These are phyloP conservation scores for Siphamia tubifer DNA, from an alignment of 2,113 vertebrate species.

Conservation along the genomic window DNA sequence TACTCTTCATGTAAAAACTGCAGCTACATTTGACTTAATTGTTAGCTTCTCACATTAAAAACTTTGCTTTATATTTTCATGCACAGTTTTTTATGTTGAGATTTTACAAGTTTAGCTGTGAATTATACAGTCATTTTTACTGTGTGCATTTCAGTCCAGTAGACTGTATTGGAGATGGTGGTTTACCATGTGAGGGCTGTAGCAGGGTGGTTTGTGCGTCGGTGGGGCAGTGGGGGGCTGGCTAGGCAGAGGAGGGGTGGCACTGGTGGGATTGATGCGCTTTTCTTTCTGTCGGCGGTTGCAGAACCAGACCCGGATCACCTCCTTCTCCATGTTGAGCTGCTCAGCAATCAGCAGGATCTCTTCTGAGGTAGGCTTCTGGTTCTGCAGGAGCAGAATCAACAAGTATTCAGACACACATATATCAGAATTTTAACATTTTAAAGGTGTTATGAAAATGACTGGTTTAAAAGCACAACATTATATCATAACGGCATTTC, in stretches of 20 bases:
- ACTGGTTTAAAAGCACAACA: too few relatives aligned
- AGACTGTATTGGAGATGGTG: not conserved
- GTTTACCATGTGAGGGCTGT: conserved; percentile 83
- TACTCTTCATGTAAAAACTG: too few relatives aligned
- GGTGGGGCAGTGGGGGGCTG: conserved; percentile 72
- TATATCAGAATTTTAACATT: too few relatives aligned
- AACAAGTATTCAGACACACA: not conserved
- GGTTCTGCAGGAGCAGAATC: conserved; percentile 79
- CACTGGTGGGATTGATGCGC: conserved; percentile 89
- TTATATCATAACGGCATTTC: too few relatives aligned
- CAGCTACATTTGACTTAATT: too few relatives aligned
- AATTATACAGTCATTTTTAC: too few relatives aligned
- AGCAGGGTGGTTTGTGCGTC: conserved; percentile 85
- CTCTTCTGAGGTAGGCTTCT: conserved; percentile 96
- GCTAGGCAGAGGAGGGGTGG: conserved; percentile 85
- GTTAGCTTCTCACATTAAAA: too few relatives aligned
- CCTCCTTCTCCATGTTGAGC: conserved; percentile 94
- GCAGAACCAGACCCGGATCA: conserved; percentile 95
- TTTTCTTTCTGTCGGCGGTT: conserved; percentile 94
- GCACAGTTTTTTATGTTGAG: too few relatives aligned
- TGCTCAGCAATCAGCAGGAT: conserved; percentile 90
- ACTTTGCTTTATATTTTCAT: too few relatives aligned
- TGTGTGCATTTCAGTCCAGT: not conserved
- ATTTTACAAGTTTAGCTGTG: too few relatives aligned
- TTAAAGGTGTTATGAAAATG: too few relatives aligned